These are phyloP conservation scores for Calonectris borealis DNA, from an alignment of 2,113 vertebrate species.

Conservation along the genomic window DNA sequence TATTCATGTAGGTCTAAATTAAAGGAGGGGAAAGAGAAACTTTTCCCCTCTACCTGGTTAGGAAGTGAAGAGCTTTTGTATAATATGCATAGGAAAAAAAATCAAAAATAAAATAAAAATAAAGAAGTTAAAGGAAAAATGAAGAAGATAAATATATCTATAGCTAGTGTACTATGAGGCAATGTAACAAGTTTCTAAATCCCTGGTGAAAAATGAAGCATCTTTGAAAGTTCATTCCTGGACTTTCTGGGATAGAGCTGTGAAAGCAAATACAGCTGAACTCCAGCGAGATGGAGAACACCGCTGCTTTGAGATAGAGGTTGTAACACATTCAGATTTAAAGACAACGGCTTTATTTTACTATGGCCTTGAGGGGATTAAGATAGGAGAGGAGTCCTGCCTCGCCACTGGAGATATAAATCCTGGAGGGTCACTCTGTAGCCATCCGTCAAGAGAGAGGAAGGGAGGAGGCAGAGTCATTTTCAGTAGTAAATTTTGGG, in stretches of 20 bases:
- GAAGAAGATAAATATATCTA: not conserved
- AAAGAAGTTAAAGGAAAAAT: not conserved
- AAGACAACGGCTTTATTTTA: constrained; percentile 6
- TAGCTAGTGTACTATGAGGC: not conserved
- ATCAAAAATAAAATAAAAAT: not conserved
- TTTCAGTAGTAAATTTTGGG: constrained; percentile 68
- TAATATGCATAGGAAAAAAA: not conserved
- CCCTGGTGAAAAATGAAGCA: not conserved
- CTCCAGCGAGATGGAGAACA: not conserved
- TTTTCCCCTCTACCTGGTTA: not conserved
- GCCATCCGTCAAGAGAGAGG: constrained; percentile 57
- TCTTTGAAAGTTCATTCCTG: not conserved
- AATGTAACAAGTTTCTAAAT: not conserved
- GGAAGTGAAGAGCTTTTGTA: not conserved
- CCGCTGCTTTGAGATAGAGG: not conserved
- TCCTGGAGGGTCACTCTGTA: constrained; percentile 42
- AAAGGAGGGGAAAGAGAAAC: not conserved
- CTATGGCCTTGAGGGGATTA: constrained; percentile 21
- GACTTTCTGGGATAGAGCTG: not conserved
- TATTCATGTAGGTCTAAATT: not conserved
- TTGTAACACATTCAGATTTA: not conserved
- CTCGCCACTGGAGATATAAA: constrained; percentile 37
- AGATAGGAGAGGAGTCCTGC: constrained; percentile 3
- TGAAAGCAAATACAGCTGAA: not conserved
- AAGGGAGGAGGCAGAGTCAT: constrained; percentile 67